These are phyloP conservation scores for Eumaeus atala DNA, from an alignment of 1,140 invertebrate species.

Conservation along the genomic window DNA sequence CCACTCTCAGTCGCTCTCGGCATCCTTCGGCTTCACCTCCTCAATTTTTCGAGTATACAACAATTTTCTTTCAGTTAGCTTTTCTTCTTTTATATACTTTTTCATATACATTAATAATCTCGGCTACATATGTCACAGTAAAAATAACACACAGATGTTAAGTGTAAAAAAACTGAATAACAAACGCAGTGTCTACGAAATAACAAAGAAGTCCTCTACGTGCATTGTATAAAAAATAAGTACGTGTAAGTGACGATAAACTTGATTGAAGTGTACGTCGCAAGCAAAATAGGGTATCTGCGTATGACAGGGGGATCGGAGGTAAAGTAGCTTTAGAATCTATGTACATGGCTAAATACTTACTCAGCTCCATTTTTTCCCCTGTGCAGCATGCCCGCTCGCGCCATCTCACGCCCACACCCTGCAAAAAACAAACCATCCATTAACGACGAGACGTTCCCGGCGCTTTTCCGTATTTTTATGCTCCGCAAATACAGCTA, in stretches of 20 bases:
- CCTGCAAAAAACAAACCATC: slow-evolving; percentile 65
- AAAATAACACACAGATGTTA: not conserved
- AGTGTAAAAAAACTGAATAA: not conserved
- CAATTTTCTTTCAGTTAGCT: slow-evolving; percentile 11
- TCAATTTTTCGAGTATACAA: slow-evolving; percentile 21
- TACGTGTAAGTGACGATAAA: slow-evolving; percentile 5
- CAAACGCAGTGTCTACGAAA: no score
- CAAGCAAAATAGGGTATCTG: not conserved
- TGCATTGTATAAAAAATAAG: not conserved
- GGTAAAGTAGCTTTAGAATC: not conserved
- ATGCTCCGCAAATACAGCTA: slow-evolving; percentile 44
- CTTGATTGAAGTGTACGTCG: slow-evolving; percentile 3
- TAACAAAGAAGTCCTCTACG: no score
- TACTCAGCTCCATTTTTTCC: slow-evolving; percentile 74
- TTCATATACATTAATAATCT: no score
- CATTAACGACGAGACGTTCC: slow-evolving; percentile 55
- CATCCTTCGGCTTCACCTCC: slow-evolving; percentile 5
- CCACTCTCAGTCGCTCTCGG: slow-evolving; percentile 21
- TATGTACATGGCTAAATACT: slow-evolving; percentile 33
- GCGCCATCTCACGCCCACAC: slow-evolving; percentile 71
- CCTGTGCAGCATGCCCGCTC: slow-evolving; percentile 74
- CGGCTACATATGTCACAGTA: no score
- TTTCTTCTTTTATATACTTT: no score
- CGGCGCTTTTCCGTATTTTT: slow-evolving; percentile 51
- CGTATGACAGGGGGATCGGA: not conserved